Evolutionary conservation across 2,113 vertebrate genomes (phyloP), one percentile per base, ranked within the genome.

Genomic region (Globicephala melas): DNA sequence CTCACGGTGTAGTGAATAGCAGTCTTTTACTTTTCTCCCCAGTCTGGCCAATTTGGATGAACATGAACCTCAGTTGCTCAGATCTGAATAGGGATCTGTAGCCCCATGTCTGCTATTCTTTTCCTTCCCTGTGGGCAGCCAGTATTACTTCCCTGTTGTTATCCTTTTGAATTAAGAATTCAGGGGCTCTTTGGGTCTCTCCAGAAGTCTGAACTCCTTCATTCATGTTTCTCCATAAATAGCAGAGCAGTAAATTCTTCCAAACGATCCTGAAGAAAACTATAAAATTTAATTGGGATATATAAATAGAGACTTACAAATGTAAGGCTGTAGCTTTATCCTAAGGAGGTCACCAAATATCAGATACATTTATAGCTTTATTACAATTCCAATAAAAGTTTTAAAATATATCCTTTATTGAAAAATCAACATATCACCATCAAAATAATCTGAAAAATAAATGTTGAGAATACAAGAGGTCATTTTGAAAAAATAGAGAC

Each of bases 361-460:
- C n/a, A 83, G 62, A 63, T 73, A 60, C 38, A 76, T 74, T 58
- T 31, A 31, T 28, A 90, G 20, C 2, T 53, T 94, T 87, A 74
- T 90, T 74, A 70, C 0, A 80, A 11, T 36, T 33, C 4, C 38
- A 79, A 68, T 86, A 38, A 36, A 67, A 50, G 14, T 47, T 86
- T 74, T 17, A 53, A 71, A 88, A 26, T 58, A 60, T 41, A 68
- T 44, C 55, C 67, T 92, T 93, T 76, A 86, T 83, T 70, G 68
- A 76, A 77, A 89, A 71, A 62, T 33, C n/a, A 67, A 33, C 38
- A 88, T 53, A 18, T 36, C 38, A 41, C 47, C 55, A 15, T 83
- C n/a, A 83, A 79, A 63, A 65, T 60, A 89, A 77, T 85, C 26
- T 87, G 21, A 95, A 94, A 85, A 82, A 55, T 88, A 77, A 84